phyloP scores from a whole-genome alignment of 2,888 invertebrate species.

The Anoplius nigerrimus region DNA sequence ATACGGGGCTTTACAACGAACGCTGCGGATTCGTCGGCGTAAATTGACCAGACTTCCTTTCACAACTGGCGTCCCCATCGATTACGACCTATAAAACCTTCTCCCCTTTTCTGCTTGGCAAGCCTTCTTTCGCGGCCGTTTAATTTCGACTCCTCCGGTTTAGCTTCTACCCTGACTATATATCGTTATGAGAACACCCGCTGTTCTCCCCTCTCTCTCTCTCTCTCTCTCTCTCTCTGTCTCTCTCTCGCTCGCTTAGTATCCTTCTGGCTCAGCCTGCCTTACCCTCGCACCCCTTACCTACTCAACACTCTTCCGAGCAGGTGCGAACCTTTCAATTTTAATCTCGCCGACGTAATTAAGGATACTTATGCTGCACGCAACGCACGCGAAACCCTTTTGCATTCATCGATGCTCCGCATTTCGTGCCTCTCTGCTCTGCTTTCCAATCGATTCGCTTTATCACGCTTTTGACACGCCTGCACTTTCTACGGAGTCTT shows the following conservation, averaged over 20 bases:
- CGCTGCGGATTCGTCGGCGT: too few relatives aligned
- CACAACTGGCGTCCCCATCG: neutral
- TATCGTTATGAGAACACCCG: neutral
- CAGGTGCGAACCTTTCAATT: too few relatives aligned
- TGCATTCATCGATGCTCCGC: too few relatives aligned
- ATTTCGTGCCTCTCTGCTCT: neutral
- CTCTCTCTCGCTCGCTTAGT: too few relatives aligned
- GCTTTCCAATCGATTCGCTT: too few relatives aligned
- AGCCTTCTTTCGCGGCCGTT: neutral
- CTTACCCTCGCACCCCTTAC: too few relatives aligned
- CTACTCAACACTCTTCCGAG: too few relatives aligned
- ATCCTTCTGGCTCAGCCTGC: conserved; percentile 1
- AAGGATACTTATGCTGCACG: too few relatives aligned
- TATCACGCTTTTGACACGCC: too few relatives aligned
- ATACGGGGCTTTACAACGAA: too few relatives aligned
- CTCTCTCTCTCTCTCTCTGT: neutral
- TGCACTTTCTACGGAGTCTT: conserved; percentile 4
- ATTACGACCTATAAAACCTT: neutral
- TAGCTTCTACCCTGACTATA: conserved; percentile 1
- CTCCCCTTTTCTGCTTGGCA: neutral
- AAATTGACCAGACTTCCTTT: too few relatives aligned
- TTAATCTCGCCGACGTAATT: too few relatives aligned
- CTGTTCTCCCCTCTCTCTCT: conserved; percentile 3
- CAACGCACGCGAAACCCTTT: neutral
- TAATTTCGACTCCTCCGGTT: neutral